Base-by-base conservation (phyloP, 2,797 vertebrate genomes). In the Clamator glandarius region DNA sequence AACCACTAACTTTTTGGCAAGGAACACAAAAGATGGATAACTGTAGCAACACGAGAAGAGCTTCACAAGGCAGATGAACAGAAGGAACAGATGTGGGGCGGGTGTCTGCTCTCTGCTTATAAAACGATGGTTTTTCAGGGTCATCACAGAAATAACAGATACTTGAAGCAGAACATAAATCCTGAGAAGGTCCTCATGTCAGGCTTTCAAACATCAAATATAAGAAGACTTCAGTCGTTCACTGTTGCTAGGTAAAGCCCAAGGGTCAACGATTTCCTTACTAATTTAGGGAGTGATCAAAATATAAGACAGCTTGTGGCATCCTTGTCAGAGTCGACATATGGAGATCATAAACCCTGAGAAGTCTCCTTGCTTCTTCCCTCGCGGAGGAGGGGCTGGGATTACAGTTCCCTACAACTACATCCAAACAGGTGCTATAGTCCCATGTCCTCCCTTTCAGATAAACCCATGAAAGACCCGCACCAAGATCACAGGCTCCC, bases 1-100 rank as follows among this genome's bases (percentile, higher is more conserved):
- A 92, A 76, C 51, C 51, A 88, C 35, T 75, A 95, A 66, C 59
- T 67, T 77, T 84, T 84, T 86, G 78, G 68, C 78, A 82, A 59
- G 26, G 28, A 91, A 61, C 67, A 73, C 41, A 84, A 51, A 87
- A 91, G 67, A 74, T 0, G 15, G 59, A 1, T 61, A 94, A 74
- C 36, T 50, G 20, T 51, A 83, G 91, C 51, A 93, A 79, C 31
- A 72, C 36, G n/a, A 59, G 72, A 72, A 86, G 77, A 95, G 51
- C 33, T 89, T 73, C 59, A 33, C 62, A 92, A 81, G 26, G 46
- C 52, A 76, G 42, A 81, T 61, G 58, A 94, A 87, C 68, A 90
- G 74, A 82, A 86, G 46, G 55, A 94, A 85, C 84, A 93, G 79
- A 94, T 87, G 62, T 41, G 75, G 35, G 61, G 42, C 93, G 93